Percentiles rank a stretch among this genome's conserved stretches.
Conservation (phyloP, 2,113 vertebrate genomes). For the Tylochromis polylepis region DNA sequence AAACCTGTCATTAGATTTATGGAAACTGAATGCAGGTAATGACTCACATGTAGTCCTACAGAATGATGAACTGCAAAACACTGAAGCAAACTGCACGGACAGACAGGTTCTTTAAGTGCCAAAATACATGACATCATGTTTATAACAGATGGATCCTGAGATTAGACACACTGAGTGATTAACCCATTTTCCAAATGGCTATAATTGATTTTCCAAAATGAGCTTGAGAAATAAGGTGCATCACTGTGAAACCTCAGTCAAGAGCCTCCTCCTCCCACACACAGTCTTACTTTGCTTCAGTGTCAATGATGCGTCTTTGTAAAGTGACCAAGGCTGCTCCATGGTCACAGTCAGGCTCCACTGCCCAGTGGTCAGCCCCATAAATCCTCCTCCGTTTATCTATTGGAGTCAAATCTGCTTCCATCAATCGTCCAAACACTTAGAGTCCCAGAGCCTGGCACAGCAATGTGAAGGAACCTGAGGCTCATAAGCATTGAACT, state of each 20-base stretch:
- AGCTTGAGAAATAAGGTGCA: neutral
- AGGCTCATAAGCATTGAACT: slow-evolving; percentile 20
- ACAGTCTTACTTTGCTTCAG: neutral
- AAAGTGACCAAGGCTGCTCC: slow-evolving; percentile 17
- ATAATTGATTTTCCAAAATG: slow-evolving; percentile 1
- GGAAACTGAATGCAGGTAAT: neutral
- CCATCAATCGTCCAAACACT: slow-evolving; percentile 41
- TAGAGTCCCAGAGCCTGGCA: neutral
- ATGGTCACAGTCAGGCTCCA: slow-evolving; percentile 44
- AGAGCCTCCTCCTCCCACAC: neutral
- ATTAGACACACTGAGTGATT: neutral
- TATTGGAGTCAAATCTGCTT: slow-evolving; percentile 13
- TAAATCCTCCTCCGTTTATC: slow-evolving; percentile 50
- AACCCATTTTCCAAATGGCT: slow-evolving; percentile 4
- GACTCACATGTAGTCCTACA: neutral
- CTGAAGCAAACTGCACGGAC: neutral
- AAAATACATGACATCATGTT: neutral
- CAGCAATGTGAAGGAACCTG: slow-evolving; percentile 16
- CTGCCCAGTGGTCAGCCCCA: slow-evolving; percentile 29
- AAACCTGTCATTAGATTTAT: neutral
- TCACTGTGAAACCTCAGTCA: neutral
- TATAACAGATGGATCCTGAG: neutral
- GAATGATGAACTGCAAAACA: neutral
- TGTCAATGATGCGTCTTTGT: slow-evolving; percentile 10
- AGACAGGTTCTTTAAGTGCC: neutral